A percentile compares a stretch with the other conserved stretches of the same genome.
Evolutionary conservation across 1,140 invertebrate genomes (phyloP).

Genomic region (Drosophila bocki): DNA sequence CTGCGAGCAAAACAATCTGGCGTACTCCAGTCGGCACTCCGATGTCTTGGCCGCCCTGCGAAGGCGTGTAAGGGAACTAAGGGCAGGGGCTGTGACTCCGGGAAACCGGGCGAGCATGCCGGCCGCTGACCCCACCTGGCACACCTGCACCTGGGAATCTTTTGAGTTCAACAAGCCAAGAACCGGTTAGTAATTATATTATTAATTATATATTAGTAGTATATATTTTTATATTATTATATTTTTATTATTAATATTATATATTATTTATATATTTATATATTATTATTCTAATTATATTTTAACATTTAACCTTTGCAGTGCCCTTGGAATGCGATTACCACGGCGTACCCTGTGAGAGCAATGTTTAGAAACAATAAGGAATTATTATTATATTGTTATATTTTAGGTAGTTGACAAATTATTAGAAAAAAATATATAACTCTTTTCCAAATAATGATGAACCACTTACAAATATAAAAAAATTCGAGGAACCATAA

Average conservation of each 20-base stretch:
- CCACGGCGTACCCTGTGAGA: constrained; percentile 48
- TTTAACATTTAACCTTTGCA: constrained; percentile 17
- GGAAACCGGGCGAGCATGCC: constrained; percentile 39
- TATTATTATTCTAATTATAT: too few relatives aligned
- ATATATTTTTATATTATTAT: too few relatives aligned
- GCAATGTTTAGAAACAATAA: background rate
- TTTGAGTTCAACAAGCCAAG: constrained; percentile 35
- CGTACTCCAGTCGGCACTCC: constrained; percentile 60
- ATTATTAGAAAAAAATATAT: background rate
- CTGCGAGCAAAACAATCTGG: constrained; percentile 91
- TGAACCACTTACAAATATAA: too few relatives aligned
- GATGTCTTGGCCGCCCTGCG: constrained; percentile 52
- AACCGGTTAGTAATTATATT: constrained; percentile 26
- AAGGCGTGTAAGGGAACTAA: constrained; percentile 30
- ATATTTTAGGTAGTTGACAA: background rate
- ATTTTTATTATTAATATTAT: too few relatives aligned
- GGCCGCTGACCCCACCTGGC: constrained; percentile 51
- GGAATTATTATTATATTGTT: background rate
- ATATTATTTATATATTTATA: too few relatives aligned
- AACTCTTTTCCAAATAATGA: background rate
- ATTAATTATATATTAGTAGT: background rate
- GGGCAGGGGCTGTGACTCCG: constrained; percentile 37
- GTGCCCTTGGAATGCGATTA: constrained; percentile 51
- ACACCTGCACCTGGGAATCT: constrained; percentile 67
- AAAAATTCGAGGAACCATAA: too few relatives aligned